A percentile compares a stretch with the other conserved stretches of the same genome.
Conservation (phyloP, 2,888 invertebrate genomes). For the Uropetala carovei region DNA sequence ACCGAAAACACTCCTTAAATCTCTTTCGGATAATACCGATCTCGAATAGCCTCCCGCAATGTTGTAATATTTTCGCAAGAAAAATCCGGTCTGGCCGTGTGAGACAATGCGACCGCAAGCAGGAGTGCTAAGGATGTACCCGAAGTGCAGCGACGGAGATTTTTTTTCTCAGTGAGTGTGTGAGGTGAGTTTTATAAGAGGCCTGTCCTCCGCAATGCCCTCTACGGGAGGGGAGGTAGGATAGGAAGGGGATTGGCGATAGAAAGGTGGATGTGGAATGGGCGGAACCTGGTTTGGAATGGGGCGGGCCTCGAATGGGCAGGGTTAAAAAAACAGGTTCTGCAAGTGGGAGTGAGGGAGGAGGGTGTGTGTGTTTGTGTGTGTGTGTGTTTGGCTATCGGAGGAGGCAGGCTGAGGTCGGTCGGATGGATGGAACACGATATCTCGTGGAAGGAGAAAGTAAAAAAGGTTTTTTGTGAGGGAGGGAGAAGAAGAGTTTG, state of each 20-base stretch:
- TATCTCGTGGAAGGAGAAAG: not conserved
- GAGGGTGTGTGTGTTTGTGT: slow-evolving; percentile 8
- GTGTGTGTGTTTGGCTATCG: slow-evolving; percentile 16
- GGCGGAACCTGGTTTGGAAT: slow-evolving; percentile 20
- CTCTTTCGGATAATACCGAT: not conserved
- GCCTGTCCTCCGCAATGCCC: not conserved
- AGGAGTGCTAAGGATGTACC: not conserved
- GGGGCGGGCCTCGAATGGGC: slow-evolving; percentile 9
- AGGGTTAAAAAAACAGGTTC: slow-evolving; percentile 34
- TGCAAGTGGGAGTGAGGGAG: slow-evolving; percentile 32
- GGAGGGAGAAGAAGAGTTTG: not conserved
- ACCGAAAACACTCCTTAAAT: too few relatives aligned
- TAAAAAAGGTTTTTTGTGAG: slow-evolving; percentile 24
- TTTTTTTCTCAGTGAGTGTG: not conserved
- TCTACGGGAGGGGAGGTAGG: not conserved
- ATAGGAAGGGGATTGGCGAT: slow-evolving; percentile 1
- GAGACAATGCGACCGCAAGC: slow-evolving; percentile 14
- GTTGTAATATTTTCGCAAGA: slow-evolving; percentile 14
- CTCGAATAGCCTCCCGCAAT: not conserved
- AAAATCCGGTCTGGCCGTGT: not conserved
- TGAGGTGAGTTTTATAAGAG: slow-evolving; percentile 13
- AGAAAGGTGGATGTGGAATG: not conserved
- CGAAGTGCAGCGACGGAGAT: not conserved
- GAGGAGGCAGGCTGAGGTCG: not conserved
- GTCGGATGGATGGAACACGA: slow-evolving; percentile 35